Evolutionary conservation across 2,113 vertebrate species (phyloP).

Genomic region (Charadrius vociferus): DNA sequence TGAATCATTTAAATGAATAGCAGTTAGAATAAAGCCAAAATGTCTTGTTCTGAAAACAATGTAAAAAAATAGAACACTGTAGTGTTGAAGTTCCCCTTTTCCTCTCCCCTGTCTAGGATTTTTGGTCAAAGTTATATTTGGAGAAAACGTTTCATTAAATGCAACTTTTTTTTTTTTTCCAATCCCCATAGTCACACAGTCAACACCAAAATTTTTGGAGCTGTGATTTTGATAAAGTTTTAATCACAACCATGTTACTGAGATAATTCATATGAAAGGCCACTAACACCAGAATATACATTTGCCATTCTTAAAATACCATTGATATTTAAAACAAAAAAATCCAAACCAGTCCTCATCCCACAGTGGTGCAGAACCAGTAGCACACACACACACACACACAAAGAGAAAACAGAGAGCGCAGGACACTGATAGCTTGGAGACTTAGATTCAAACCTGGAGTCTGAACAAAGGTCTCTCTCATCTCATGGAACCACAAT

Average conservation of each 20-base stretch:
- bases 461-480: background rate
- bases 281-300: background rate
- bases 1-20: background rate
- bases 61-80: background rate
- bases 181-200: background rate
- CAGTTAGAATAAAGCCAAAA: background rate
- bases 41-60: background rate
- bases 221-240: background rate
- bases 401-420: background rate
- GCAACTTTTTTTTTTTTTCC: background rate
- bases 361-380: background rate
- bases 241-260: background rate
- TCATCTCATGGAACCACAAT: background rate
- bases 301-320: background rate
- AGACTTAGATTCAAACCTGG: background rate
- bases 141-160: background rate
- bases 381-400: accelerated
- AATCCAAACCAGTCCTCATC: background rate
- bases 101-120: background rate
- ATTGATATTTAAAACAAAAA: background rate
- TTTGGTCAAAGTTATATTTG: background rate
- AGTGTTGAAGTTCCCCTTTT: background rate
- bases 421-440: background rate
- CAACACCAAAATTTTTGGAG: background rate
- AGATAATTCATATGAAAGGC: background rate